Percentiles rank a stretch among this genome's conserved stretches.
These are phyloP conservation scores for Drosophila macrospina DNA, from an alignment of 2,888 invertebrate species.

Conservation along the genomic window DNA sequence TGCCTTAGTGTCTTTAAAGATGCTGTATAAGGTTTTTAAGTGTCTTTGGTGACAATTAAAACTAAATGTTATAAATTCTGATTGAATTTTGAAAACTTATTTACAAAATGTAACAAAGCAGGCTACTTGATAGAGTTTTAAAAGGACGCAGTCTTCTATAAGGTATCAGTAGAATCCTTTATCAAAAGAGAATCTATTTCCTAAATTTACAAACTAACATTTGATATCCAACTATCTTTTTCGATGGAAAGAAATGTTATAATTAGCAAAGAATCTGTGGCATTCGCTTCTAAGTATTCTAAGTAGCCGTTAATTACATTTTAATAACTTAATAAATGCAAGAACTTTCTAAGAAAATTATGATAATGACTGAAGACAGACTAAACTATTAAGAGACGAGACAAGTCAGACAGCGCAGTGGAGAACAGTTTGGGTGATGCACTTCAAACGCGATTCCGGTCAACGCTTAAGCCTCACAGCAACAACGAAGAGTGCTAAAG, in stretches of 20 bases:
- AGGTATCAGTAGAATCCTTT: too few relatives aligned
- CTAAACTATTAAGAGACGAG: conserved; percentile 16
- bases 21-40: not conserved
- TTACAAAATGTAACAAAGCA: too few relatives aligned
- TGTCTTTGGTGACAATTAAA: not conserved
- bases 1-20: too few relatives aligned
- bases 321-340: conserved; percentile 76
- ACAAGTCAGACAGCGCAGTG: not conserved
- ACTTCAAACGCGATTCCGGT: conserved; percentile 64
- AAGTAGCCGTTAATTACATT: conserved; percentile 63
- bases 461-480: conserved; percentile 50
- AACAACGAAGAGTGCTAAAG: conserved; percentile 23
- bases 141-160: too few relatives aligned
- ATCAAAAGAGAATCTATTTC: too few relatives aligned
- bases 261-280: conserved; percentile 59
- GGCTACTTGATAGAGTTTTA: too few relatives aligned
- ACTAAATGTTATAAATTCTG: not conserved
- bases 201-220: too few relatives aligned
- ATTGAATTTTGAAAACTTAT: too few relatives aligned
- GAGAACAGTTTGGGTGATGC: conserved; percentile 22
- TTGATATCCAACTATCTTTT: too few relatives aligned
- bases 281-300: conserved; percentile 27
- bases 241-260: conserved; percentile 4
- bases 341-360: conserved; percentile 64
- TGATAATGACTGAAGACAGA: conserved; percentile 54